phyloP scores from a whole-genome alignment of 2,888 invertebrate species.

The Rutpela maculata region DNA sequence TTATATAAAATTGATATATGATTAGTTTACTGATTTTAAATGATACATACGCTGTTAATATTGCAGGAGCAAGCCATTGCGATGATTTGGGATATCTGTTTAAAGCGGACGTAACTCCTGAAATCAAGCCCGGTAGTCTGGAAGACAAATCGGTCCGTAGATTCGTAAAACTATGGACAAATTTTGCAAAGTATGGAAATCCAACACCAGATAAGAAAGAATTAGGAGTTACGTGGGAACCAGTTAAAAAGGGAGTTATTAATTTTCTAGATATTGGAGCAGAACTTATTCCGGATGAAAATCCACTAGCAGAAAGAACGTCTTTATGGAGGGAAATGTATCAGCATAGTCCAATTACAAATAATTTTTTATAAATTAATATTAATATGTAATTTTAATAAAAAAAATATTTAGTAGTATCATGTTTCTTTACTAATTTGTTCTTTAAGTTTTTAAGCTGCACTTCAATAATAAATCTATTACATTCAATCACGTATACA shows the following conservation, averaged over 20 bases:
- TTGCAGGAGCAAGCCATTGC: slow-evolving; percentile 59
- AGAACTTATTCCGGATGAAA: slow-evolving; percentile 54
- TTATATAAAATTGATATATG: background rate
- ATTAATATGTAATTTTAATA: no score
- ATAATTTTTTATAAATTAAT: slow-evolving; percentile 16
- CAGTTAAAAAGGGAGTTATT: slow-evolving; percentile 53
- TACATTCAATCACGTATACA: no score
- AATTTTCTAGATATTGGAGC: slow-evolving; percentile 64
- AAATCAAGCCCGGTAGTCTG: slow-evolving; percentile 55
- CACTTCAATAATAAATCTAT: no score
- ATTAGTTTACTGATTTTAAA: no score
- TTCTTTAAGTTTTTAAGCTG: no score
- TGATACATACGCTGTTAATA: background rate
- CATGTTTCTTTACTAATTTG: no score
- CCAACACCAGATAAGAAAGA: slow-evolving; percentile 56
- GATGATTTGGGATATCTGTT: slow-evolving; percentile 63
- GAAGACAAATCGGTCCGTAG: slow-evolving; percentile 61
- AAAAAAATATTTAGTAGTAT: no score
- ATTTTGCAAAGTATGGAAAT: slow-evolving; percentile 63
- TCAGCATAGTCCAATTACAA: slow-evolving; percentile 7
- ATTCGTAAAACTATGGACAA: slow-evolving; percentile 64
- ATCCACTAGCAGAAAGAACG: slow-evolving; percentile 63
- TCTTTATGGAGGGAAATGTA: slow-evolving; percentile 62
- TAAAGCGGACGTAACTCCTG: slow-evolving; percentile 53
- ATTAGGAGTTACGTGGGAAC: slow-evolving; percentile 59